Evolutionary conservation across 2,888 invertebrate genomes (phyloP), one percentile per base, ranked within the genome.

Genomic region (Thumatha senex): DNA sequence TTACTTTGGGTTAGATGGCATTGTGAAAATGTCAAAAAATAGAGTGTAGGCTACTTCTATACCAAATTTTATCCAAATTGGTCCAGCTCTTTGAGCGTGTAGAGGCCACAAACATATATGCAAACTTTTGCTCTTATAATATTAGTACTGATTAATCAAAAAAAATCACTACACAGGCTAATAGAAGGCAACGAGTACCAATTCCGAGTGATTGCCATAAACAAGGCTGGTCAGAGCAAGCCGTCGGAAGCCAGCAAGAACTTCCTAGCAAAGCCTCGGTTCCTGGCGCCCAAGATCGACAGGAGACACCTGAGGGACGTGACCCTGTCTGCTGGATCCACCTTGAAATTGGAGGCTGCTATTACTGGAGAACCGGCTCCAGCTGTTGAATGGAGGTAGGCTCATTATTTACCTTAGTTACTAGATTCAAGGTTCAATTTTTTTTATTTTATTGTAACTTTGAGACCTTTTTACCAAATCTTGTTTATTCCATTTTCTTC

Each of bases 101-200:
- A n/a, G n/a, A n/a, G n/a, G n/a, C n/a, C n/a, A n/a, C n/a, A n/a
- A n/a, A n/a, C n/a, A n/a, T n/a, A n/a, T n/a, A n/a, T n/a, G n/a
- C n/a, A n/a, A n/a, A n/a, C n/a, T n/a, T n/a, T n/a, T n/a, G n/a
- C n/a, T n/a, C n/a, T n/a, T n/a, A n/a, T n/a, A n/a, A n/a, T n/a
- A n/a, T n/a, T n/a, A n/a, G n/a, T n/a, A n/a, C n/a, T n/a, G n/a
- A n/a, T n/a, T n/a, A n/a, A n/a, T n/a, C n/a, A n/a, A n/a, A n/a
- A n/a, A n/a, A n/a, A n/a, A 24, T 24, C 18, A 2, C 5, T 24
- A 24, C 18, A 24, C 79, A 92, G 92, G 38, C 87, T 99, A 42
- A 96, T 96, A 73, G 98, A 98, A 92, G 98, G 98, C 66, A 97
- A 98, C 80, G 98, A 98, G 78, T 98, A 98, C 83, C 98, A 98